phyloP scores from a whole-genome alignment of 92 coral and sea anemone genomes.

The Parazoanthus atlanticus region DNA sequence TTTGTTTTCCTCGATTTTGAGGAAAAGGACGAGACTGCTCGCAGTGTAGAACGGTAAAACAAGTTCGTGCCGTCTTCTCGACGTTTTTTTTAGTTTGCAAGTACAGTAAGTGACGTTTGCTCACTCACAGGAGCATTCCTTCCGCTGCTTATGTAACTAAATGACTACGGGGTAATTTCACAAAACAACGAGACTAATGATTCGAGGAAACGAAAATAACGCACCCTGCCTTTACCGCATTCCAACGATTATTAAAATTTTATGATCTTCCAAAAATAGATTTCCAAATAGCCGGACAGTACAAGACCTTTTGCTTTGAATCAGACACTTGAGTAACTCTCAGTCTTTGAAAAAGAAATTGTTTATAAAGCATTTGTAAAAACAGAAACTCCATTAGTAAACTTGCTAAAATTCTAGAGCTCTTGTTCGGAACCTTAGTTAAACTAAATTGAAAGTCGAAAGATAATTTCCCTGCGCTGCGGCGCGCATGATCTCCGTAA shows the following conservation, averaged over 20 bases:
- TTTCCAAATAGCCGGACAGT: not conserved
- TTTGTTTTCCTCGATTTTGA: too few species aligned
- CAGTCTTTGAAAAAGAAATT: not conserved
- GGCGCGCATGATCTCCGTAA: too few species aligned
- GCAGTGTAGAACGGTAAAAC: too few species aligned
- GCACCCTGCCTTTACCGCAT: slow-evolving; percentile 18
- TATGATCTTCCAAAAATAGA: slow-evolving; percentile 16
- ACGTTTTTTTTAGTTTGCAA: too few species aligned
- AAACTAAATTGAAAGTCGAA: not conserved
- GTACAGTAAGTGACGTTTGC: too few species aligned
- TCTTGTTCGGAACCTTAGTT: not conserved
- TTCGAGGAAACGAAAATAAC: not conserved
- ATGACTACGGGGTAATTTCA: not conserved
- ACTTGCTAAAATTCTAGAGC: slow-evolving; percentile 6
- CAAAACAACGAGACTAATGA: not conserved
- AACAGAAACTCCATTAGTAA: slow-evolving; percentile 25
- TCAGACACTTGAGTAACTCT: slow-evolving; percentile 10
- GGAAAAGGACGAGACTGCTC: too few species aligned
- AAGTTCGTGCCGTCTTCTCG: too few species aligned
- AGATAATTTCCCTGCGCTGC: not conserved
- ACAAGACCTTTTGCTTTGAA: not conserved
- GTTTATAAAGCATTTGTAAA: not conserved
- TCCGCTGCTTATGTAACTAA: too few species aligned
- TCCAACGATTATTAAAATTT: slow-evolving; percentile 8
- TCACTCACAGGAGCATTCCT: too few species aligned